These are phyloP conservation scores for Scalopus aquaticus DNA, from an alignment of 2,113 vertebrate genomes.

Conservation along the genomic window DNA sequence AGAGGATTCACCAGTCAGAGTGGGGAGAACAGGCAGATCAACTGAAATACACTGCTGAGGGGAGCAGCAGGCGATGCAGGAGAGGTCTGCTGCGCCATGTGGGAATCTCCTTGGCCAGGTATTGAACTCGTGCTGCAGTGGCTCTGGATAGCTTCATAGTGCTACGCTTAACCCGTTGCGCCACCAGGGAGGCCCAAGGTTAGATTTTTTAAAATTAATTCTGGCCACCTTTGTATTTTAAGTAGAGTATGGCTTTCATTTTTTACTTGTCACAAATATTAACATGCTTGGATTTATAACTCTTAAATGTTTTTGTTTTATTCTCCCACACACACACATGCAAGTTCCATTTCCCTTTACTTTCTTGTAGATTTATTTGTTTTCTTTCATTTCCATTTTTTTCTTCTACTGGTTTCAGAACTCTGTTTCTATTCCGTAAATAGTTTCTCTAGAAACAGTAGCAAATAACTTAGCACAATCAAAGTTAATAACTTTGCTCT, in stretches of 20 bases:
- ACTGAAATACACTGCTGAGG: too few species aligned
- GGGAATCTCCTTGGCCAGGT: too few species aligned
- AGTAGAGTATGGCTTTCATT: not conserved
- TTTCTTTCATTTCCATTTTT: not conserved
- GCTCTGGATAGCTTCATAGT: too few species aligned
- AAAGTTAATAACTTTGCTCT: slow-evolving; percentile 17
- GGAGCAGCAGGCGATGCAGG: too few species aligned
- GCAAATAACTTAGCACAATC: slow-evolving; percentile 17
- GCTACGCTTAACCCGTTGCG: too few species aligned
- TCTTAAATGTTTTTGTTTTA: not conserved
- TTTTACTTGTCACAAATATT: slow-evolving; percentile 8
- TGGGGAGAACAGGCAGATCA: too few species aligned
- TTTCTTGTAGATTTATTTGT: not conserved
- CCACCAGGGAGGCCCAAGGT: too few species aligned
- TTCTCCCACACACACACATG: not conserved
- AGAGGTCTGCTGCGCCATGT: too few species aligned
- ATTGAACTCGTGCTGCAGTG: too few species aligned
- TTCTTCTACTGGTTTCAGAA: not conserved
- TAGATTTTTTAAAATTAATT: not conserved
- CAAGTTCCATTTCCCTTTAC: not conserved
- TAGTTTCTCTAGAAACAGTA: slow-evolving; percentile 30
- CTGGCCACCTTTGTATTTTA: not conserved
- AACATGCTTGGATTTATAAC: not conserved
- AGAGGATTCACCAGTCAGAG: too few species aligned
- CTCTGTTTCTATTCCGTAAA: not conserved